phyloP scores from a whole-genome alignment of 1,140 invertebrate genomes.

The Pissodes strobi region DNA sequence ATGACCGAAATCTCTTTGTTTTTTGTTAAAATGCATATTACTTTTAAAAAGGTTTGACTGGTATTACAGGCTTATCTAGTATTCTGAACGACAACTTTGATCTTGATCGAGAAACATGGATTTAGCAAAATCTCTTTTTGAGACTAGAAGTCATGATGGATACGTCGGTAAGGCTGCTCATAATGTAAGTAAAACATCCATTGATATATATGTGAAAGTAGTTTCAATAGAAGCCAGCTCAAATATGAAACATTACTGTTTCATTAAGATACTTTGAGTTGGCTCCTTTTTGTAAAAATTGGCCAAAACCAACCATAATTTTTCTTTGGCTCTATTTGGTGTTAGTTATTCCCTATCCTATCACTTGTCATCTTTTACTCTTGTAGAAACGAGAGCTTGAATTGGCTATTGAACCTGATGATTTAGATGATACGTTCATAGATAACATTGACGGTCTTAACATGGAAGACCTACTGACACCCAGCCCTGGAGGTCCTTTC shows the following conservation, averaged over 20 bases:
- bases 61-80: neutral
- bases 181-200: constrained; percentile 67
- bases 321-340: neutral
- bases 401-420: constrained; percentile 80
- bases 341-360: neutral
- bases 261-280: neutral
- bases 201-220: no score
- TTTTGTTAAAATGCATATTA: no score
- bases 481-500: constrained; percentile 78
- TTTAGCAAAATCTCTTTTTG: constrained; percentile 85
- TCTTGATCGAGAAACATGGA: constrained; percentile 64
- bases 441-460: constrained; percentile 67
- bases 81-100: neutral
- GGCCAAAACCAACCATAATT: no score
- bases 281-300: no score
- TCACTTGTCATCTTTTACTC: constrained; percentile 19
- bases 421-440: constrained; percentile 68
- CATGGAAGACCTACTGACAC: constrained; percentile 69
- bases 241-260: constrained; percentile 1
- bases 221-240: no score
- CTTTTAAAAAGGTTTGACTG: neutral
- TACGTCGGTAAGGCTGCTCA: constrained; percentile 84
- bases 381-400: constrained; percentile 74
- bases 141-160: constrained; percentile 80
- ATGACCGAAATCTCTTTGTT: no score